Conservation (phyloP, 2,888 invertebrate species). For the Drosophila macrospina region DNA sequence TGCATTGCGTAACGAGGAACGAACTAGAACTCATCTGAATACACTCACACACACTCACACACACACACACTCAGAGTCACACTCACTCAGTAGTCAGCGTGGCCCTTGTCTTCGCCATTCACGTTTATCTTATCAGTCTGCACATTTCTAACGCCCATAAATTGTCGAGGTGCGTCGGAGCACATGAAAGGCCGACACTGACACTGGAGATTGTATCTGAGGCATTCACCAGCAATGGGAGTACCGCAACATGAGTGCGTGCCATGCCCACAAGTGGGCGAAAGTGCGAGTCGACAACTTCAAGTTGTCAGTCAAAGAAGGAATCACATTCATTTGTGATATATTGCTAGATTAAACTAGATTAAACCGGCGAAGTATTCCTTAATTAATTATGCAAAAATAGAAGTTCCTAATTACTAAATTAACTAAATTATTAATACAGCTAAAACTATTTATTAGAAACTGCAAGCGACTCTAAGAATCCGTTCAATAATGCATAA, state of each 20-base stretch:
- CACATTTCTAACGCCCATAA: constrained; percentile 32
- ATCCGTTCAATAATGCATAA: too few species aligned
- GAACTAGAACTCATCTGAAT: constrained; percentile 30
- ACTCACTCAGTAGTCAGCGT: constrained; percentile 5
- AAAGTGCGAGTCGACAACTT: neutral
- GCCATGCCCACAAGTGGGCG: constrained; percentile 20
- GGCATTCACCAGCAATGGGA: constrained; percentile 10
- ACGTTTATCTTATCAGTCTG: constrained; percentile 46
- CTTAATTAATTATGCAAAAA: too few species aligned
- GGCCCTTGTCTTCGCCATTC: constrained; percentile 4
- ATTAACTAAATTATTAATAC: too few species aligned
- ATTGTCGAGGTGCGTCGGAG: constrained; percentile 34
- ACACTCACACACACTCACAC: neutral
- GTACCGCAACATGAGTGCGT: neutral
- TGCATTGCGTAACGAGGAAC: neutral
- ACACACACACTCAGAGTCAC: neutral
- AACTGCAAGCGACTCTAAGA: too few species aligned
- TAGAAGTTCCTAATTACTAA: too few species aligned
- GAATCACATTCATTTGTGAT: neutral
- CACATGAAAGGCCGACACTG: constrained; percentile 42
- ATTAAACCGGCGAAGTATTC: neutral
- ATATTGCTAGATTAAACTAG: neutral
- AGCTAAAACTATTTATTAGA: too few species aligned
- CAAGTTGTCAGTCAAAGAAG: constrained; percentile 30
- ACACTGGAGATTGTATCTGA: constrained; percentile 45